Base-by-base conservation (phyloP, 2,797 vertebrate species). In the Kryptopterus vitreolus region DNA sequence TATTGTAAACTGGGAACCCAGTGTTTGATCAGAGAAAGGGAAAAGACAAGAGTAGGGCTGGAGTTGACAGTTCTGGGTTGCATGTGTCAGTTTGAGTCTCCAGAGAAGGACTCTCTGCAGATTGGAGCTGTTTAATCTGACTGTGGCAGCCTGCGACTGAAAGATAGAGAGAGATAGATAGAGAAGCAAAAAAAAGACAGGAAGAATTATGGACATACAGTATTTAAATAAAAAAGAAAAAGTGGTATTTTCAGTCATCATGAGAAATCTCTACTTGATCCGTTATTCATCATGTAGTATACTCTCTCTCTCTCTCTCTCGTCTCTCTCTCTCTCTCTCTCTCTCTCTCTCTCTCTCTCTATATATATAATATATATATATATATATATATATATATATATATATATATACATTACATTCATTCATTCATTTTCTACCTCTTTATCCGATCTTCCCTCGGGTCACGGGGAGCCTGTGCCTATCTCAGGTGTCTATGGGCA, bases 51-150 rank as follows among this genome's bases (percentile, higher is more conserved):
- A 81, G 58, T 50, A 73, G 48, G 62, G 79, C 80, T 76, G 53
- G 7, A 12, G 33, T 58, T 85, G 84, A 87, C 84, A 85, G 84
- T 87, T 87, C 83, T 87, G 81, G 82, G 86, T 83, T 87, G 81
- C 59, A 12, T 79, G 62, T 87, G 79, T 83, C 81, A 83, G 66
- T 77, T 77, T 63, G 52, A 77, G 86, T 88, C 87, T 82, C 79
- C 71, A 81, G 87, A 85, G 76, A 82, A 33, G 71, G 63, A 81
- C 79, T 81, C 76, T 70, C 46, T 71, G 69, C 82, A 83, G 82
- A 81, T 83, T 80, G 79, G 29, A 75, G 79, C 76, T 77, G 70
- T 85, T 83, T 83, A 87, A 80, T 85, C 58, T 85, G 73, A 43
- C 38, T 82, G 2, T 81, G 68, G 58, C 62, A 80, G 75, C 29